phyloP scores from a whole-genome alignment of 1,140 invertebrate species.

The Drosophila watanabei region DNA sequence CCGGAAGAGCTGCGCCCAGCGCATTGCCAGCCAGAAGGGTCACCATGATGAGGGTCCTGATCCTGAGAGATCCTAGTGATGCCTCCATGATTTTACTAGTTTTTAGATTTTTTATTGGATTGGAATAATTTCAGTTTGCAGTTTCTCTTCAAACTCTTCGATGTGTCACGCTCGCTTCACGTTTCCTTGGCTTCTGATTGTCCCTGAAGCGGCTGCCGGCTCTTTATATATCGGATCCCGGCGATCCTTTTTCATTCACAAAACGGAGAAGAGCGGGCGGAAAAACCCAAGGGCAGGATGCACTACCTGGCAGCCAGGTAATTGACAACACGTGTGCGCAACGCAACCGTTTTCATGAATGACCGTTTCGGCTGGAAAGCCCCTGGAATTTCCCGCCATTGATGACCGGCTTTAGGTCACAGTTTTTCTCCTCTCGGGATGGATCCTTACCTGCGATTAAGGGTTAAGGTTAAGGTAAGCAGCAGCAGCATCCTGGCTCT shows the following conservation, averaged over 20 bases:
- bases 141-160: neutral
- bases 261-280: neutral
- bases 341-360: conserved; percentile 61
- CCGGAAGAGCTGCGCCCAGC: conserved; percentile 30
- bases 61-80: conserved; percentile 1
- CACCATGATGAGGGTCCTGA: neutral
- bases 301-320: conserved; percentile 50
- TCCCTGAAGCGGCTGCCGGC: neutral
- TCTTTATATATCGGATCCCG: conserved; percentile 55
- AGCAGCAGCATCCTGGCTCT: neutral
- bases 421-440: no score
- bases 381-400: conserved; percentile 71
- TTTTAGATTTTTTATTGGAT: neutral
- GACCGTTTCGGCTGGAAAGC: conserved; percentile 57
- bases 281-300: conserved; percentile 35
- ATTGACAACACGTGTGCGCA: conserved; percentile 72
- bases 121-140: neutral
- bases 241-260: conserved; percentile 50
- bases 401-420: conserved; percentile 20
- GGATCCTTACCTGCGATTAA: conserved; percentile 15
- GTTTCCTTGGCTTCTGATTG: conserved; percentile 57
- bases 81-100: no score
- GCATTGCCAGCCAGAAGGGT: conserved; percentile 25
- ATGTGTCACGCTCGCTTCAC: conserved; percentile 27
- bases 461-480: conserved; percentile 3